Percentiles rank a stretch among this genome's conserved stretches.
Evolutionary conservation across 2,113 vertebrate genomes (phyloP).

Genomic region (Kryptolebias marmoratus): DNA sequence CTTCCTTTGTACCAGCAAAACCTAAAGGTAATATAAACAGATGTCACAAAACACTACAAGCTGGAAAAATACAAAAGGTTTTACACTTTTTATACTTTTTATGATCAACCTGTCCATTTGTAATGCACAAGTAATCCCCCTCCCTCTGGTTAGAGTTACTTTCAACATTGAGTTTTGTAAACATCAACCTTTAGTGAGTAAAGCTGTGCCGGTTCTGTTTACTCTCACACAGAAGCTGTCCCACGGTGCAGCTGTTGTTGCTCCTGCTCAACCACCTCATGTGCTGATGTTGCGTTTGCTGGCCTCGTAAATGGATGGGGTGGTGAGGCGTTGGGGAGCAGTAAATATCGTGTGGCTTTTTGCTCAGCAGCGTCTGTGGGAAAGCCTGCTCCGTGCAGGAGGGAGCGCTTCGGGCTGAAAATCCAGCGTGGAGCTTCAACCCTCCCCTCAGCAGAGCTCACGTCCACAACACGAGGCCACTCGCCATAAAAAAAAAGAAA

Average conservation of each 20-base stretch:
- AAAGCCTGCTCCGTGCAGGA: constrained; percentile 8
- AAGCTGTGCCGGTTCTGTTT: constrained; percentile 7
- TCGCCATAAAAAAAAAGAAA: not conserved
- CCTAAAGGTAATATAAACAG: too few relatives aligned
- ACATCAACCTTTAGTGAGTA: too few relatives aligned
- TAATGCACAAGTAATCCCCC: too few relatives aligned
- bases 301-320: constrained; percentile 45
- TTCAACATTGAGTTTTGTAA: too few relatives aligned
- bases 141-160: too few relatives aligned
- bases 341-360: constrained; percentile 44
- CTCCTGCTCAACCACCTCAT: constrained; percentile 9
- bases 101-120: too few relatives aligned
- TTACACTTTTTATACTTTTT: too few relatives aligned
- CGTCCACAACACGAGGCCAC: not conserved
- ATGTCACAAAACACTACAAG: too few relatives aligned
- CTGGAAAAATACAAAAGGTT: too few relatives aligned
- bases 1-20: too few relatives aligned
- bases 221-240: constrained; percentile 7
- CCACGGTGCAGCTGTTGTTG: constrained; percentile 54
- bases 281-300: constrained; percentile 60
- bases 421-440: too few relatives aligned
- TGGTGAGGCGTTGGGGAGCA: constrained; percentile 30
- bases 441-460: too few relatives aligned
- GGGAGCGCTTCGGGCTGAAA: not conserved
- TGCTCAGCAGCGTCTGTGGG: constrained; percentile 17